Evolutionary conservation across 2,888 invertebrate species (phyloP).

Genomic region (Sinohyriopsis cumingii): DNA sequence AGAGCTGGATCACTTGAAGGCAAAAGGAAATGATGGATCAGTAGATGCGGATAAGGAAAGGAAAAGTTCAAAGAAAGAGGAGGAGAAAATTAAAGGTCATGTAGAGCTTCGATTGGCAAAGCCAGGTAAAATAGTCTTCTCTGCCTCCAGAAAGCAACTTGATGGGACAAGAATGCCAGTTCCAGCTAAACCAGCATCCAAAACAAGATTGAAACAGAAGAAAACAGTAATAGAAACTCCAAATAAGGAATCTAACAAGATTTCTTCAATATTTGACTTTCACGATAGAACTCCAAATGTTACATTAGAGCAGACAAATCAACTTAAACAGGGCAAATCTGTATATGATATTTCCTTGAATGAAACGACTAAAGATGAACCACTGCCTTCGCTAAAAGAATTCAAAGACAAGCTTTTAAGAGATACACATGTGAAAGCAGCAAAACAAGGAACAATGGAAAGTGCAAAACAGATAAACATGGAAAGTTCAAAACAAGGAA

Average conservation of each 20-base stretch:
- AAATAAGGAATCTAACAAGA: background rate
- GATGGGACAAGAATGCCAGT: conserved; percentile 57
- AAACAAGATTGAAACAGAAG: conserved; percentile 14
- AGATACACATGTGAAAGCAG: too few species aligned
- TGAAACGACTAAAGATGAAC: conserved; percentile 21
- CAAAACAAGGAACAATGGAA: too few species aligned
- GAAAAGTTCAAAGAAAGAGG: background rate
- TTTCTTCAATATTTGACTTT: conserved; percentile 27
- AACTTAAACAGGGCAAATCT: conserved; percentile 18
- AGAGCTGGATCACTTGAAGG: background rate
- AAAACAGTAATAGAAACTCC: conserved; percentile 6
- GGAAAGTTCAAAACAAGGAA: too few species aligned
- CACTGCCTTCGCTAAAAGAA: too few species aligned
- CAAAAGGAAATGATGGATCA: background rate
- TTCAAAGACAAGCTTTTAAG: too few species aligned
- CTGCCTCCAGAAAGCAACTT: conserved; percentile 51
- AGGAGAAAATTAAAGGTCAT: conserved; percentile 23
- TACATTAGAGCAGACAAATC: conserved; percentile 22
- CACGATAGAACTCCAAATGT: conserved; percentile 35
- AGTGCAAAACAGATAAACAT: too few species aligned
- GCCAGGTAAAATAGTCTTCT: conserved; percentile 57
- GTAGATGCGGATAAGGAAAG: background rate
- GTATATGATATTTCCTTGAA: conserved; percentile 54
- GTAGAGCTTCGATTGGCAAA: conserved; percentile 44
- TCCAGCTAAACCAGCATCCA: conserved; percentile 33